phyloP scores from a whole-genome alignment of 2,797 vertebrate genomes.

The Rachycentron canadum region DNA sequence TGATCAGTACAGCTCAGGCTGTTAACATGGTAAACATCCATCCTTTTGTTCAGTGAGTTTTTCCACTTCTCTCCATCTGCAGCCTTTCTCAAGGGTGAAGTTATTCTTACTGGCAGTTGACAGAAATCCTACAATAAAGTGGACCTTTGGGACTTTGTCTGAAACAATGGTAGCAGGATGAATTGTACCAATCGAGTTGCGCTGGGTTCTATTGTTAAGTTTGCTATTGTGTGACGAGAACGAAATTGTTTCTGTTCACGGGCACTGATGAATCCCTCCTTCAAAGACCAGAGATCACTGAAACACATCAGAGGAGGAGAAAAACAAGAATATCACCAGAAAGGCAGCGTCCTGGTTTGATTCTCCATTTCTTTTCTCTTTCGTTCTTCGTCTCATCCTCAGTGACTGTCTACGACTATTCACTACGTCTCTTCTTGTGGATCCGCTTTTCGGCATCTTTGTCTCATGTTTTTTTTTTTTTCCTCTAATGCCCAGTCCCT shows the following conservation, averaged over 20 bases:
- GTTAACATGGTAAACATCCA: conserved; percentile 46
- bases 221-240: conserved; percentile 63
- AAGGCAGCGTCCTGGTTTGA: conserved; percentile 31
- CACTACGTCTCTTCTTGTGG: not conserved
- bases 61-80: conserved; percentile 35
- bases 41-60: conserved; percentile 38
- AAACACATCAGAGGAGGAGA: conserved; percentile 44
- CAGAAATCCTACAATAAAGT: conserved; percentile 62
- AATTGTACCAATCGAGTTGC: conserved; percentile 55
- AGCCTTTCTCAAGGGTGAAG: conserved; percentile 55
- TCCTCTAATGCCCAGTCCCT: conserved; percentile 18
- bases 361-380: conserved; percentile 19
- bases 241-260: conserved; percentile 76
- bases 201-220: conserved; percentile 65
- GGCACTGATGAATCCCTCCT: conserved; percentile 62
- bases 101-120: conserved; percentile 49
- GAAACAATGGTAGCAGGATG: conserved; percentile 72
- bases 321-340: conserved; percentile 48
- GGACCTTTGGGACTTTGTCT: conserved; percentile 63
- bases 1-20: conserved; percentile 1
- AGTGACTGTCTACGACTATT: conserved; percentile 1
- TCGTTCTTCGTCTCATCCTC: conserved; percentile 20
- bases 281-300: conserved; percentile 61
- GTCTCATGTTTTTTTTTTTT: conserved; percentile 24
- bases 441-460: conserved; percentile 26